These are phyloP conservation scores for Venustoraphidia nigricollis DNA, from an alignment of 2,888 invertebrate species.

Conservation along the genomic window DNA sequence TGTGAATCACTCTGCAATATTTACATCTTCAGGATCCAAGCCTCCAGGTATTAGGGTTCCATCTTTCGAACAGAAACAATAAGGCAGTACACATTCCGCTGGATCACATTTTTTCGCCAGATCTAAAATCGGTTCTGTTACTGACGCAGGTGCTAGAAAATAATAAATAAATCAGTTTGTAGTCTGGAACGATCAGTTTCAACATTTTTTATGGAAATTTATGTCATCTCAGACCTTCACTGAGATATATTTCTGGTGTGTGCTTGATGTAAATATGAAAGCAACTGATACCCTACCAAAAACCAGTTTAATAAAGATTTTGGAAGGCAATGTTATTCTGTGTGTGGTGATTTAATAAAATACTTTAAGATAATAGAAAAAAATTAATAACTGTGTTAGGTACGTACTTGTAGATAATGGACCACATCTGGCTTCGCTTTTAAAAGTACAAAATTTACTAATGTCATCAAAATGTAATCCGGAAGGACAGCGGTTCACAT, in stretches of 20 bases:
- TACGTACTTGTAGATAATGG: constrained; percentile 54
- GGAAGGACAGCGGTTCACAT: constrained; percentile 76
- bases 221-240: too few relatives aligned
- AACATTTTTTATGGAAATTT: too few relatives aligned
- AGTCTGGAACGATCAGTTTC: too few relatives aligned
- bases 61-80: constrained; percentile 85
- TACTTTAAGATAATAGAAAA: too few relatives aligned
- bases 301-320: too few relatives aligned
- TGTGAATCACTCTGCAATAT: constrained; percentile 11
- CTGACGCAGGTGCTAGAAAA: constrained; percentile 57
- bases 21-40: constrained; percentile 66
- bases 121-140: constrained; percentile 68
- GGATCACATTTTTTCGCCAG: constrained; percentile 66
- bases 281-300: too few relatives aligned
- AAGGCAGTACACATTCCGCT: constrained; percentile 62
- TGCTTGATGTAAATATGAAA: too few relatives aligned
- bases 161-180: not conserved
- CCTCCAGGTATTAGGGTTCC: constrained; percentile 78
- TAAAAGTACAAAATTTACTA: constrained; percentile 80
- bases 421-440: constrained; percentile 78
- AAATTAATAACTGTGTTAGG: too few relatives aligned
- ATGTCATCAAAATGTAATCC: constrained; percentile 82
- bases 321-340: too few relatives aligned
- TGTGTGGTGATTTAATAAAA: too few relatives aligned
- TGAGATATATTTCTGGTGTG: too few relatives aligned